Evolutionary conservation across 2,888 invertebrate genomes (phyloP), one percentile per base, ranked within the genome.

Genomic region (Hybos culiciformis): DNA sequence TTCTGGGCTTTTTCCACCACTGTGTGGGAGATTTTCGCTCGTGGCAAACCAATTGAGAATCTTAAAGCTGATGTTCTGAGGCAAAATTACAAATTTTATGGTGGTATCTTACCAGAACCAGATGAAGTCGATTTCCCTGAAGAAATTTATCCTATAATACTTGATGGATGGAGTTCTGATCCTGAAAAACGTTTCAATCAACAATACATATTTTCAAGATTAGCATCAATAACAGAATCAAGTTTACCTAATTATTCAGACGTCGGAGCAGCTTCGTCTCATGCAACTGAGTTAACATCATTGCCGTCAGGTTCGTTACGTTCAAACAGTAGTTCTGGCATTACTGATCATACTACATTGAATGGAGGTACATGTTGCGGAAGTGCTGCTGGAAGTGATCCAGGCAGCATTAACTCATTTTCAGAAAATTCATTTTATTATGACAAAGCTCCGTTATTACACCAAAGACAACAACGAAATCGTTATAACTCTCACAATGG

Each of bases 1-100:
- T 78, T 91, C 18, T 94, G 90, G 87, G 88, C 93, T 5, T 82
- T 86, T 58, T 88, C 85, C 0, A 93, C 92, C 4, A 91, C 91
- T 1, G 62, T 92, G 15, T 93, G 91, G 87, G 87, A 93, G 65
- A 83, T 93, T 52, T 93, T 92, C 67, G 80, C 83, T 0, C 80
- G 75, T 52, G 92, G 91, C 2, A 71, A 69, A 17, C 69, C 71
- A 0, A 57, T 67, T 0, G 66, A 68, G 14, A 69, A 55, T 42
- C 37, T 50, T 7, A 47, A 50, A 15, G 41, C 44, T 0, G 57
- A 60, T 24, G 46, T 52, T 9, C 47, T 59, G 5, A 39, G 48
- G 3, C 48, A 48, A 39, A 56, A 56, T 48, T 55, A 53, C 34
- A 54, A 58, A 47, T 50, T 53, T 7, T 50, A 51, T 46, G 59